phyloP scores from a whole-genome alignment of 2,888 invertebrate genomes.

The Scaptomyza polygonia region DNA sequence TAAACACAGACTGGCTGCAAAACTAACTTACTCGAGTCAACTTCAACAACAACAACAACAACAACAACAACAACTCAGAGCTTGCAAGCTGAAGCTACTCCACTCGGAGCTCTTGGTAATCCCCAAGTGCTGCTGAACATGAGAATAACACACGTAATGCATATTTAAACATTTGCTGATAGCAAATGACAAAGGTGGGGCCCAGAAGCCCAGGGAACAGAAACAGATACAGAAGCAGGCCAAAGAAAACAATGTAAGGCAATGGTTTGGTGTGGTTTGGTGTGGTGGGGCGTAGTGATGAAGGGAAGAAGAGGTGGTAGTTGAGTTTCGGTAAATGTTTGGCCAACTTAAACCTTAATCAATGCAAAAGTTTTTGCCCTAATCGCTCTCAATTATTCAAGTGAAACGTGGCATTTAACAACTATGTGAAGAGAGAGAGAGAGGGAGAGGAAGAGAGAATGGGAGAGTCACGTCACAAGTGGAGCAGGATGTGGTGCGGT shows the following conservation, averaged over 20 bases:
- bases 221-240: constrained; percentile 20
- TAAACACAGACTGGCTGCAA: constrained; percentile 36
- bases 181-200: constrained; percentile 77
- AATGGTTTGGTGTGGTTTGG: constrained; percentile 1
- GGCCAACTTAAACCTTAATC: constrained; percentile 80
- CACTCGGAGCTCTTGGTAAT: constrained; percentile 53
- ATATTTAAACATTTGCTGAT: constrained; percentile 81
- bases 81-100: constrained; percentile 19
- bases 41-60: constrained; percentile 25
- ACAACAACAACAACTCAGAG: constrained; percentile 16
- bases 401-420: constrained; percentile 83
- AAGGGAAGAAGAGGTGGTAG: constrained; percentile 4
- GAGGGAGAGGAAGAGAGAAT: background rate
- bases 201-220: constrained; percentile 20
- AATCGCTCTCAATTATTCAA: constrained; percentile 83
- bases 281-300: constrained; percentile 5
- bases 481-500: constrained; percentile 29
- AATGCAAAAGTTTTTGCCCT: constrained; percentile 83
- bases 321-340: constrained; percentile 68
- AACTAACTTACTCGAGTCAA: constrained; percentile 18
- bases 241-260: constrained; percentile 45
- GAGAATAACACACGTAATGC: constrained; percentile 80
- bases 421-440: constrained; percentile 69
- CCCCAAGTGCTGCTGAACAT: constrained; percentile 78
- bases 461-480: constrained; percentile 32